phyloP scores from a whole-genome alignment of 2,797 vertebrate genomes.

The Acrossocheilus fasciatus region DNA sequence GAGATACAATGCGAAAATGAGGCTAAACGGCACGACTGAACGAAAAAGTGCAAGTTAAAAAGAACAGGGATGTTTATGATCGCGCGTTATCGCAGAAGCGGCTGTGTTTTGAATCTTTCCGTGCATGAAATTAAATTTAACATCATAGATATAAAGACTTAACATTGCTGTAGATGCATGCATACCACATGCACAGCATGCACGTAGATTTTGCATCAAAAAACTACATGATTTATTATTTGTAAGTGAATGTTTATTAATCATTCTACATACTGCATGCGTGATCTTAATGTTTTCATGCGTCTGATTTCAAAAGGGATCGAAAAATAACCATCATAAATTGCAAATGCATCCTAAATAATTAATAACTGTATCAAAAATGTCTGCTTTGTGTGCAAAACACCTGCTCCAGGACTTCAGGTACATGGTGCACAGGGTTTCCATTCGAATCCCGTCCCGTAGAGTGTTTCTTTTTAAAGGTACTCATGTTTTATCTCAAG shows the following conservation, averaged over 20 bases:
- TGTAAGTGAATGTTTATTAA: not conserved
- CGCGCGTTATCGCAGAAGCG: not conserved
- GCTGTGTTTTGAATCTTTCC: not conserved
- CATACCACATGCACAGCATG: not conserved
- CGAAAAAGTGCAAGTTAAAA: not conserved
- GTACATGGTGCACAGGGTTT: constrained; percentile 58
- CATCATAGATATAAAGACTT: not conserved
- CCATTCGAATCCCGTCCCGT: constrained; percentile 57
- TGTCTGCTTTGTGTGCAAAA: constrained; percentile 66
- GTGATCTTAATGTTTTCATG: not conserved
- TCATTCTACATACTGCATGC: not conserved
- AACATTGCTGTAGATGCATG: not conserved
- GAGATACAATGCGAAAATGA: too few species aligned
- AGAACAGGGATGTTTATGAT: not conserved
- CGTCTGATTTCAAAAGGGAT: not conserved
- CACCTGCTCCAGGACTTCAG: constrained; percentile 68
- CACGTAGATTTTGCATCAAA: not conserved
- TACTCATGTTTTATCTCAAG: constrained; percentile 65
- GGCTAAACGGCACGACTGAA: not conserved
- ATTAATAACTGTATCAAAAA: constrained; percentile 8
- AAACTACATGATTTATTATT: not conserved
- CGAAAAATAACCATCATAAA: not conserved
- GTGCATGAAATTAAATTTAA: not conserved
- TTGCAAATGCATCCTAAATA: not conserved
- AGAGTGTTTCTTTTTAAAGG: constrained; percentile 55